phyloP scores from a whole-genome alignment of 1,140 invertebrate genomes.

The Drosophila truncata region DNA sequence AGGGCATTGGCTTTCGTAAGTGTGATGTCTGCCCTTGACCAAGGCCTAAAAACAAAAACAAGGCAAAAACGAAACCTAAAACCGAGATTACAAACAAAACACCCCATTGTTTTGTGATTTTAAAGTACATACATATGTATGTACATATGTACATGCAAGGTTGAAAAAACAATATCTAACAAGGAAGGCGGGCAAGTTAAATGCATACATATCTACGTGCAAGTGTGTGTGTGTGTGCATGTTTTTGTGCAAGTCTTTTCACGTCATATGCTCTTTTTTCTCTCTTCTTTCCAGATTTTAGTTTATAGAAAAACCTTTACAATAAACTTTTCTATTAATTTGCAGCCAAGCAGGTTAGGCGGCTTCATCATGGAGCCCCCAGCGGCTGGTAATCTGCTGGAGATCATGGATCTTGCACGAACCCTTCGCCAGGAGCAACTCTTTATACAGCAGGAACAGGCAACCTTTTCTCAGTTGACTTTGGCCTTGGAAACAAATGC shows the following conservation, averaged over 20 bases:
- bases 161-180: constrained; percentile 16
- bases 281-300: neutral
- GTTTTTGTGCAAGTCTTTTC: neutral
- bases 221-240: neutral
- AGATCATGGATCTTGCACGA: constrained; percentile 84
- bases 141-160: neutral
- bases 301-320: too few relatives aligned
- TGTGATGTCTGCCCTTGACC: constrained; percentile 45
- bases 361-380: constrained; percentile 76
- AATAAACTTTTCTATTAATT: neutral
- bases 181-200: constrained; percentile 13
- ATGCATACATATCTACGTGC: neutral
- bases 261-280: neutral
- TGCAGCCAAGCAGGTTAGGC: constrained; percentile 7
- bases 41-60: constrained; percentile 41
- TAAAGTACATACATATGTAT: neutral
- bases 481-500: constrained; percentile 73
- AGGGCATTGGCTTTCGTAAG: constrained; percentile 47
- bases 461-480: constrained; percentile 74
- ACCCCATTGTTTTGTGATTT: constrained; percentile 15
- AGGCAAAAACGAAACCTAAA: constrained; percentile 21
- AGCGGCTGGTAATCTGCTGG: constrained; percentile 81
- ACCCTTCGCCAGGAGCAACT: constrained; percentile 83
- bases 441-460: constrained; percentile 82
- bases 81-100: constrained; percentile 21